Evolutionary conservation across 2,113 vertebrate species (phyloP), one percentile per base, ranked within the genome.

Genomic region (Corvus cornix): DNA sequence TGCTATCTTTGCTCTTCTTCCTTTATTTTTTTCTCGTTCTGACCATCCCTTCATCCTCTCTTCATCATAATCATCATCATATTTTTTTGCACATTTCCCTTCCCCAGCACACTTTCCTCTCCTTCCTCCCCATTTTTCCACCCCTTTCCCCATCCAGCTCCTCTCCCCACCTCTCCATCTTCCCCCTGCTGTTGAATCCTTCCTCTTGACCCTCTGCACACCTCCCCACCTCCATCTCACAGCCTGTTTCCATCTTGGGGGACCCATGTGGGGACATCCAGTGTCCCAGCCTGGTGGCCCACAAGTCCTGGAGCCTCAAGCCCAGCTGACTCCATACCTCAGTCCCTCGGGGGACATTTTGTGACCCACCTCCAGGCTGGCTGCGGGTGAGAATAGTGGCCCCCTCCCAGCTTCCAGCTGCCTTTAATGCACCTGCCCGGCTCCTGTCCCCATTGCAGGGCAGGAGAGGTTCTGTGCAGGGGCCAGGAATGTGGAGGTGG

Each of bases 401-500:
- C 6, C 5, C 28, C 3, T 28, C 24, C 43, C 52, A 64, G 4
- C 33, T 39, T 22, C 39, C 20, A 64, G 28, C 80, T 66, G 62
- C 59, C 16, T 91, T 66, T 20, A 4, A 12, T 8, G 60, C 30
- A 10, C 18, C n/a, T 46, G 31, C 72, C 63, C 1, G 0, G 58
- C 62, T 63, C 37, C 1, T 0, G 6, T 66, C 22, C 31, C 21
- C 1, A 0, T 0, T 3, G 21, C 69, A 67, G 56, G 35, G 41
- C 11, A 49, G 84, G 35, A 37, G 46, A 64, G n/a, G 63, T 41
- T 55, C 52, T 3, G 28, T 1, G 1, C 13, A 21, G 44, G 53
- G 11, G 3, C 4, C 0, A 0, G 31, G 9, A 7, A 10, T 74
- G 6, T 15, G 0, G 7, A 20, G 2, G 0, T 21, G 79, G 52